These are phyloP conservation scores for Phrynocephalus guinanensis DNA, from an alignment of 2,797 vertebrate genomes.

Conservation along the genomic window DNA sequence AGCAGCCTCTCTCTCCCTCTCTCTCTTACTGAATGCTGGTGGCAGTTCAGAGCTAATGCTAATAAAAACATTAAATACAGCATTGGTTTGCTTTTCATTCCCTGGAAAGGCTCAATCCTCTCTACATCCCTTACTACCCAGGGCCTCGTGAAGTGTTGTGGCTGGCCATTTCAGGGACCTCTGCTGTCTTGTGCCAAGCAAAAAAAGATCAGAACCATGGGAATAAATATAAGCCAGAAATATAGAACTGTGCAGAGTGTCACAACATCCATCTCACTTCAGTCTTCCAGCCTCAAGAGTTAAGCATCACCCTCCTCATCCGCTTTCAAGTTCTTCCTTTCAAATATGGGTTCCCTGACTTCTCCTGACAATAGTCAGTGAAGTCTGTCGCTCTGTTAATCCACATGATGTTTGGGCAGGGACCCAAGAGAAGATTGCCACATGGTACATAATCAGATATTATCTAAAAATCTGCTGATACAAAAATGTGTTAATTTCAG, in stretches of 20 bases:
- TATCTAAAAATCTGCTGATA: neutral
- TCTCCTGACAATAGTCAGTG: neutral
- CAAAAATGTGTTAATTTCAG: neutral
- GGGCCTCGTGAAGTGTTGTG: neutral
- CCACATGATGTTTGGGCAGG: neutral
- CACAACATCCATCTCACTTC: neutral
- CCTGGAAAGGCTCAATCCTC: neutral
- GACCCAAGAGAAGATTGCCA: neutral
- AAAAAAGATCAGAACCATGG: neutral
- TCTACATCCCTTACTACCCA: neutral
- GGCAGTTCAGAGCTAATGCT: neutral
- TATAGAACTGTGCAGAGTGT: neutral
- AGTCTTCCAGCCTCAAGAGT: neutral
- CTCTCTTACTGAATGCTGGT: neutral
- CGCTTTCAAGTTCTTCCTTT: slow-evolving; percentile 3
- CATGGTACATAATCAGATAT: neutral
- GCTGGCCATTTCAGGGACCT: neutral
- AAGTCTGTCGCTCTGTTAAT: neutral
- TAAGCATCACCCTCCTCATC: neutral
- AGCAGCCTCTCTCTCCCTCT: too few species aligned
- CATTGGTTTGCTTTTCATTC: slow-evolving; percentile 1
- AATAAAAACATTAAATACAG: neutral
- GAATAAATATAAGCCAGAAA: slow-evolving; percentile 6
- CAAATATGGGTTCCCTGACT: neutral
- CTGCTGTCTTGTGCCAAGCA: neutral